Evolutionary conservation across 2,113 vertebrate species (phyloP).

Genomic region (Turnix velox): DNA sequence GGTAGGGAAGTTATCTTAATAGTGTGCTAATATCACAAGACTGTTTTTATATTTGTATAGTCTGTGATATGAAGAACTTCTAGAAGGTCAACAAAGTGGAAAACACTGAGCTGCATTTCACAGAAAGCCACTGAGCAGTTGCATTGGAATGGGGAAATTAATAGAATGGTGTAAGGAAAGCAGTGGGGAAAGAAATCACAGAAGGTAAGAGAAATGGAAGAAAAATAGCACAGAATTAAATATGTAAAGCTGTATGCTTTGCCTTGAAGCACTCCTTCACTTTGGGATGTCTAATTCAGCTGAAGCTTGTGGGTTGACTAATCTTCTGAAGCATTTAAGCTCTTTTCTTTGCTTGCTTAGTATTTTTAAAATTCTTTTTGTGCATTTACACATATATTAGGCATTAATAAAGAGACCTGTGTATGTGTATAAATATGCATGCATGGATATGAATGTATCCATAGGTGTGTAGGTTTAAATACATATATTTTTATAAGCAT

Average conservation of each 20-base stretch:
- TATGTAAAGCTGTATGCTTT: neutral
- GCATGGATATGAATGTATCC: neutral
- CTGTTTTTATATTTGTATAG: neutral
- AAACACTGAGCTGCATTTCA: neutral
- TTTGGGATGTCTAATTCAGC: neutral
- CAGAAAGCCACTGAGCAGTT: neutral
- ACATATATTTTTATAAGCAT: neutral
- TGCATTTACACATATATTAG: too few relatives aligned
- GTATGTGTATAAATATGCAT: neutral
- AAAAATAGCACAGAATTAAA: neutral
- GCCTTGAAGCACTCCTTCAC: neutral
- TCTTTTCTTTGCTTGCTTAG: neutral
- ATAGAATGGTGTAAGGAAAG: neutral
- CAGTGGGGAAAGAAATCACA: neutral
- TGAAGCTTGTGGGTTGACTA: neutral
- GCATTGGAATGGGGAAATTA: rapidly evolving
- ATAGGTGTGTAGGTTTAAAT: neutral
- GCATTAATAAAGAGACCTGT: rapidly evolving
- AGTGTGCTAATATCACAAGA: neutral
- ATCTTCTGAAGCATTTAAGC: neutral
- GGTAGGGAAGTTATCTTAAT: neutral
- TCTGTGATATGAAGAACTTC: neutral
- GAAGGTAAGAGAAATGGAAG: slow-evolving; percentile 21
- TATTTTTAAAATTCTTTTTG: too few relatives aligned
- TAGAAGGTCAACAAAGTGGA: neutral